Conservation (phyloP, 1,140 invertebrate species). For the Leptinotarsa texana region DNA sequence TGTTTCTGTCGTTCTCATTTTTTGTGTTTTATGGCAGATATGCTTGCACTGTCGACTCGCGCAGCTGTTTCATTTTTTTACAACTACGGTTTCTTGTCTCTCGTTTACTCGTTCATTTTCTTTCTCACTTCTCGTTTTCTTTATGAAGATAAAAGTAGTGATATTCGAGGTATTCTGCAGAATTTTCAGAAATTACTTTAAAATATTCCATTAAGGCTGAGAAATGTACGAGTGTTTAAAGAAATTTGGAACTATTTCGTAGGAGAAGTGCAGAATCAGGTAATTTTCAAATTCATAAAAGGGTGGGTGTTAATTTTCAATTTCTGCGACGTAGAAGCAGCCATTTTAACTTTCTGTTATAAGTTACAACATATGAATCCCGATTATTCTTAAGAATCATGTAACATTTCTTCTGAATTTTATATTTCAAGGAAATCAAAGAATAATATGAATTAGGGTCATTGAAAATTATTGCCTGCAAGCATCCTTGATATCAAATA, state of each 20-base stretch:
- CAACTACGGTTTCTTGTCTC: not conserved
- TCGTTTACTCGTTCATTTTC: slow-evolving; percentile 1
- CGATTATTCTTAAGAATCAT: not conserved
- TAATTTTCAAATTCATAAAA: slow-evolving; percentile 8
- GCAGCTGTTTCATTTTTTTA: slow-evolving; percentile 2
- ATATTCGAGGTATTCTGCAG: slow-evolving; percentile 15
- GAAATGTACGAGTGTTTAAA: slow-evolving; percentile 16
- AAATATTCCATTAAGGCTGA: slow-evolving; percentile 11
- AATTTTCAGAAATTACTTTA: slow-evolving; percentile 16
- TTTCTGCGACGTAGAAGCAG: slow-evolving; percentile 19
- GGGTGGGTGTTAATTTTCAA: not conserved
- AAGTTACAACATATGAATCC: not conserved
- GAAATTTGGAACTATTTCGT: slow-evolving; percentile 8
- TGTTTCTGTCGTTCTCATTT: too few species aligned
- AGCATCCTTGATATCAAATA: not conserved
- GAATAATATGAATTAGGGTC: not conserved
- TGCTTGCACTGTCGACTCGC: not conserved
- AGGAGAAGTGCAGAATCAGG: not conserved
- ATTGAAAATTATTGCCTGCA: not conserved
- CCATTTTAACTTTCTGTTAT: slow-evolving; percentile 10
- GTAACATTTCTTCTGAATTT: not conserved
- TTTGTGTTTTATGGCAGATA: too few species aligned
- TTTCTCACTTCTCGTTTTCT: slow-evolving; percentile 15
- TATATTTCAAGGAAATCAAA: not conserved
- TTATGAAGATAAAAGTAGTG: slow-evolving; percentile 13